Base-by-base conservation (phyloP, 2,797 vertebrate genomes). In the Tokudaia tokunoshimensis region DNA sequence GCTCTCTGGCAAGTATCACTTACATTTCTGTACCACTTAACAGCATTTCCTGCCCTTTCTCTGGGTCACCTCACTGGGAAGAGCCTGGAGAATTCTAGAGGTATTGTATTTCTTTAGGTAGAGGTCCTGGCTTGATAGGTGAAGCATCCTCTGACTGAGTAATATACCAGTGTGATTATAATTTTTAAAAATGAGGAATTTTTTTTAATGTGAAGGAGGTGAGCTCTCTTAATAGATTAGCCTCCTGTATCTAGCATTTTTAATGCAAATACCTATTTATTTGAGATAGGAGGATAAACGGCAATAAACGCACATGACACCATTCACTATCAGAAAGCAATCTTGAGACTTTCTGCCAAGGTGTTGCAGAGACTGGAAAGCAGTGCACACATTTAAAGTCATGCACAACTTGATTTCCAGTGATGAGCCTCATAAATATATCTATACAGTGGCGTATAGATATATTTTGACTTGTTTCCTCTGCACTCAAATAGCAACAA, bases 241-340 rank as follows among this genome's bases (percentile, higher is more conserved):
- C 44, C 34, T 50, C 91, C 72, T 55, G 31, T n/a, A 47, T 44
- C 44, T 24, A 91, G 85, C 65, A 82, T 44, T 92, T 94, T 78
- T 65, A 37, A 83, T 94, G 55, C 90, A 97, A 96, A 88, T 83
- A 6, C 29, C 57, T 67, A 41, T 91, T 96, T 90, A 94, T 74
- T 94, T 57, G 37, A 55, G 82, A 82, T 88, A 72, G 92, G 83
- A 31, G 26, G 24, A 89, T 85, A 95, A 82, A 76, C 85, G 72
- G 55, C 82, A 89, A 57, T 87, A 84, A 88, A 78, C 37, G 17
- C 44, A 55, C 20, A 17, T 8, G 52, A 26, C 52, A 75, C 87
- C 55, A 31, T 94, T 86, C 79, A 34, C 82, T 72, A 3, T 87
- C 57, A 65, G 75, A 93, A 29, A 65, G 57, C 61, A 90, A 47